Base-by-base conservation (phyloP, 2,113 vertebrate species). In the Cynocephalus volans region DNA sequence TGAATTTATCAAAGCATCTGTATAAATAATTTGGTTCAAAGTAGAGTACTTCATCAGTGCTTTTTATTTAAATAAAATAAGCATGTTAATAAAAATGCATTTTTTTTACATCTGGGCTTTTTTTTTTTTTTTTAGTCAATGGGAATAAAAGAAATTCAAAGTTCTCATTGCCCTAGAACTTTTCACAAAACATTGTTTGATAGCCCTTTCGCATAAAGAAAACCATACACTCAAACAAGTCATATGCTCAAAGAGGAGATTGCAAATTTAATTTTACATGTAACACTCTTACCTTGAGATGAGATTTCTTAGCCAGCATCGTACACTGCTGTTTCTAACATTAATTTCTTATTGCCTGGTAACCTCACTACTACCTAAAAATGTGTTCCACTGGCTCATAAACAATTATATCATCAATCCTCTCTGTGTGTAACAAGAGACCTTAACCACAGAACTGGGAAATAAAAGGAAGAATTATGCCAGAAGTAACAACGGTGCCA, bases 371-470 rank as follows among this genome's bases (percentile, higher is more conserved):
- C 88, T 96, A 70, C 56, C 93, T 96, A 93, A 95, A 91, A 80
- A 62, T 88, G 73, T 86, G 80, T 96, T 97, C 95, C 81, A 52
- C 88, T 93, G 70, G 76, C 98, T 98, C 96, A 97, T 97, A 97
- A 98, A 70, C 81, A 94, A 82, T 96, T 93, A 45, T 97, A 87
- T 96, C 62, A 33, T 95, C 92, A 80, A 17, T 65, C 94, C 64
- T 67, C 96, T 98, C 84, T 90, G 90, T 4, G 1, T 95, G 94
- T 98, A 97, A 97, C 93, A 87, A 94, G 95, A 98, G 98, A 92
- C 73, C 94, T 98, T 97, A 1, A 96, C 92, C 26, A 8, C 97
- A 98, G 97, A 1, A 0, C 64, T 41, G 14, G 87, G 90, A 62
- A 98, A 85, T 92, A 93, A 98, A 93, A 97, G 90, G 76, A 95